Percentiles rank a stretch among this genome's conserved stretches.
Conservation (phyloP, 2,797 vertebrate genomes). For the Ispidina lecontei region DNA sequence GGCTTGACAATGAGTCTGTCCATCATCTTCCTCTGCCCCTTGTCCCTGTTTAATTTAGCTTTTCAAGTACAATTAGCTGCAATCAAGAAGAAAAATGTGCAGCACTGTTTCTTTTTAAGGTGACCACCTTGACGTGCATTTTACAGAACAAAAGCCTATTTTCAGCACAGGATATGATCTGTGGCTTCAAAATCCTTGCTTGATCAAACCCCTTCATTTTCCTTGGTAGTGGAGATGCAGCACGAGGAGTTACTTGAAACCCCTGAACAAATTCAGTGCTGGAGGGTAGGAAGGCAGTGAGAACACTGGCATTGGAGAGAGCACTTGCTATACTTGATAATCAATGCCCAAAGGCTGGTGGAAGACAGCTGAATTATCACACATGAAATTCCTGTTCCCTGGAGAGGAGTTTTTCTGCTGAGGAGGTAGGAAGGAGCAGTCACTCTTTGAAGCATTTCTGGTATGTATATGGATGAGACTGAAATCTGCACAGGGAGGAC, state of each 20-base stretch:
- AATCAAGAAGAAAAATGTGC: neutral
- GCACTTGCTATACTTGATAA: neutral
- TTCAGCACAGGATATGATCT: neutral
- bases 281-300: neutral
- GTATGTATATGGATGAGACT: neutral
- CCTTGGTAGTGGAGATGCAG: neutral
- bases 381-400: neutral
- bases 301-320: neutral
- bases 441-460: neutral
- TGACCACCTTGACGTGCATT: neutral
- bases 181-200: neutral
- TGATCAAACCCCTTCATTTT: neutral
- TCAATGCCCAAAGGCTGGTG: neutral
- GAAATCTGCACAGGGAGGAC: neutral
- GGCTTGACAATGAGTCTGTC: neutral
- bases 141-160: neutral
- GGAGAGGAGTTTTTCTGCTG: slow-evolving; percentile 11
- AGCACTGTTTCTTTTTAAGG: neutral
- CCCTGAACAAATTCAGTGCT: neutral
- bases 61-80: neutral
- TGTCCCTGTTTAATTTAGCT: neutral
- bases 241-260: neutral
- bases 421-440: neutral
- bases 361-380: slow-evolving; percentile 1
- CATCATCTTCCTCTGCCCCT: accelerated